Conservation (phyloP, 2,888 invertebrate species). For the Anagyrus pseudococci region DNA sequence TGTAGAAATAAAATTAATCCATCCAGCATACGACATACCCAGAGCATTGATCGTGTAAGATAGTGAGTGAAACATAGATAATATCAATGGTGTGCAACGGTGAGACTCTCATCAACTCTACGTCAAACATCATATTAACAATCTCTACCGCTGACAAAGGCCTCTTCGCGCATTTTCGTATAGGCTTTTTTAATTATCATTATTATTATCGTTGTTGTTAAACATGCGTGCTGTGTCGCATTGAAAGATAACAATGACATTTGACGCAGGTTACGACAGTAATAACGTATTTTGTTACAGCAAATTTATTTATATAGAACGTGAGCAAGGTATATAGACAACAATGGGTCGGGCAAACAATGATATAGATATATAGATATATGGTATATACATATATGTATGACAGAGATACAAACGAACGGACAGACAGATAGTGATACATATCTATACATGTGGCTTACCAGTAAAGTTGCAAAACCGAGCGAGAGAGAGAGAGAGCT, state of each 20-base stretch:
- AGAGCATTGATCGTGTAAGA: constrained; percentile 60
- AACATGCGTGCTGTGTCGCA: too few species aligned
- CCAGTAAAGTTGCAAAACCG: constrained; percentile 46
- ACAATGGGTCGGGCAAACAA: too few species aligned
- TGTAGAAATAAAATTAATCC: constrained; percentile 37
- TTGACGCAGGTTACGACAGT: constrained; percentile 25
- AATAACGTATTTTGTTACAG: constrained; percentile 19
- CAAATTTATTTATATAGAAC: constrained; percentile 15
- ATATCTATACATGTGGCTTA: constrained; percentile 58
- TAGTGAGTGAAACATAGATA: constrained; percentile 51
- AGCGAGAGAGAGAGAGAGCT: too few species aligned
- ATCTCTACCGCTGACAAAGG: neutral
- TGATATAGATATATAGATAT: constrained; percentile 49
- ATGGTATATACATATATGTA: constrained; percentile 37
- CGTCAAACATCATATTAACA: constrained; percentile 14
- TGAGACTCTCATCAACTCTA: constrained; percentile 31
- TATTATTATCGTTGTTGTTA: too few species aligned
- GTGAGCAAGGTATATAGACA: too few species aligned
- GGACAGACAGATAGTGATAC: constrained; percentile 49
- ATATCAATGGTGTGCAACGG: constrained; percentile 51
- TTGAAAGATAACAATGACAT: constrained; percentile 11
- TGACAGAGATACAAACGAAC: constrained; percentile 44
- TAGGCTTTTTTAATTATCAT: too few species aligned
- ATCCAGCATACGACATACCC: constrained; percentile 63
- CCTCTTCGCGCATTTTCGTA: too few species aligned